phyloP scores from a whole-genome alignment of 2,797 vertebrate species.

The Chromobotia macracanthus region DNA sequence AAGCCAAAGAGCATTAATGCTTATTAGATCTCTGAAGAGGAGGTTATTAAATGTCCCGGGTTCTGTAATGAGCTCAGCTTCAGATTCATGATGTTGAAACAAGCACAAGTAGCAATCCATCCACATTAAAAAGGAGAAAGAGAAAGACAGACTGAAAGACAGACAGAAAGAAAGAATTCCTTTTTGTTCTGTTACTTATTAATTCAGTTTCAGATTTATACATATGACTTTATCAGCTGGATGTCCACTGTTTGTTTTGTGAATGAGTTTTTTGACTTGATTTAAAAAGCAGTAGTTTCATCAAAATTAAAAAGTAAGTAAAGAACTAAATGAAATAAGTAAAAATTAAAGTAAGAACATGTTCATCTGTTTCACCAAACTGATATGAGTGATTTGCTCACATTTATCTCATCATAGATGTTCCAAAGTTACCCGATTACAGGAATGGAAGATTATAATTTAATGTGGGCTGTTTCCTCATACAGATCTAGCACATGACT shows the following conservation, averaged over 20 bases:
- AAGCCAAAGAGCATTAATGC: slow-evolving; percentile 45
- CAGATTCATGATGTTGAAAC: slow-evolving; percentile 68
- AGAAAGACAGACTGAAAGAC: neutral
- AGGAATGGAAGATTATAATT: too few species aligned
- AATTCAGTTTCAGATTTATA: neutral
- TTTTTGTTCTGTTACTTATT: neutral
- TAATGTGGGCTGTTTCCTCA: too few species aligned
- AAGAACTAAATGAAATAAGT: too few species aligned
- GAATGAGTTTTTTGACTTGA: neutral
- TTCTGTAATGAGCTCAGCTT: slow-evolving; percentile 67
- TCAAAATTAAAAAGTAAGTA: neutral
- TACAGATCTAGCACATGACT: too few species aligned
- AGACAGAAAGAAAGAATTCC: neutral
- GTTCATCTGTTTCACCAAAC: too few species aligned
- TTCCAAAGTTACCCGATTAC: too few species aligned
- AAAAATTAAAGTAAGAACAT: too few species aligned
- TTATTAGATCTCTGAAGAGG: slow-evolving; percentile 56
- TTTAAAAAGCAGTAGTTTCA: neutral
- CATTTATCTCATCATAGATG: too few species aligned
- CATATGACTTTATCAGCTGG: neutral
- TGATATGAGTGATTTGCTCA: too few species aligned
- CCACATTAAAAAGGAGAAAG: slow-evolving; percentile 56
- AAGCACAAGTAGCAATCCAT: slow-evolving; percentile 63
- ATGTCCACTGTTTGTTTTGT: neutral
- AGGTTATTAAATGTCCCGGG: slow-evolving; percentile 68